Evolutionary conservation across 2,797 vertebrate species (phyloP), one percentile per base, ranked within the genome.

Genomic region (Dallia pectoralis): DNA sequence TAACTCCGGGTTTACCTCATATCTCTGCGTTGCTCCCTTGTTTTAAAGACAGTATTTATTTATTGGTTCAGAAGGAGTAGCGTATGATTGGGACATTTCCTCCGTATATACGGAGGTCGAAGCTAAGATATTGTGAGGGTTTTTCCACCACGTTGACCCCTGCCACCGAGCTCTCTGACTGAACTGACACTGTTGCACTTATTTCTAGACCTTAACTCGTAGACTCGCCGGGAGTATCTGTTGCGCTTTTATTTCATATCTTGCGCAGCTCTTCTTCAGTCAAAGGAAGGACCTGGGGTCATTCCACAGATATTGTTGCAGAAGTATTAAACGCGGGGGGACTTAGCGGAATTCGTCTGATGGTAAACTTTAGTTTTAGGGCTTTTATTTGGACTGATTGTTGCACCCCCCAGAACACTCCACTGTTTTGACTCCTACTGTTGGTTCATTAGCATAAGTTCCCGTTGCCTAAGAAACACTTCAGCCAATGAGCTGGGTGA

Each of bases 21-120:
- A 44, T 68, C 40, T 27, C n/a, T 22, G 4, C 22, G 5, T 27
- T 63, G 19, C 18, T 68, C n/a, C 40, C 40, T 25, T 33, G 12
- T 53, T 70, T 56, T 78, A 64, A 74, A 83, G 36, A 56, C 53
- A 72, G 65, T 77, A 70, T 6, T 79, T 83, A 87, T 90, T 90
- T 89, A 88, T 89, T 87, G 74, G 44, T 75, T 74, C 79, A 83
- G 75, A 78, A 69, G 81, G 53, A 25, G 53, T 22, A 56, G 53
- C n/a, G 4, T 56, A 25, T 56, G 9, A 56, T 22, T 9, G 11
- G 40, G 40, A 12, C 9, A 44, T 44, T 12, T 25, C 25, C n/a
- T 56, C 53, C 22, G 3, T 56, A 22, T 56, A 56, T 18, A 59
- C 1, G 53, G 11, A 56, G n/a, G n/a, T 25, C n/a, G 25, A 59